Percentiles rank a stretch among this genome's conserved stretches.
Evolutionary conservation across 2,888 invertebrate genomes (phyloP).

Genomic region (Lordiphosa andalusiaca): DNA sequence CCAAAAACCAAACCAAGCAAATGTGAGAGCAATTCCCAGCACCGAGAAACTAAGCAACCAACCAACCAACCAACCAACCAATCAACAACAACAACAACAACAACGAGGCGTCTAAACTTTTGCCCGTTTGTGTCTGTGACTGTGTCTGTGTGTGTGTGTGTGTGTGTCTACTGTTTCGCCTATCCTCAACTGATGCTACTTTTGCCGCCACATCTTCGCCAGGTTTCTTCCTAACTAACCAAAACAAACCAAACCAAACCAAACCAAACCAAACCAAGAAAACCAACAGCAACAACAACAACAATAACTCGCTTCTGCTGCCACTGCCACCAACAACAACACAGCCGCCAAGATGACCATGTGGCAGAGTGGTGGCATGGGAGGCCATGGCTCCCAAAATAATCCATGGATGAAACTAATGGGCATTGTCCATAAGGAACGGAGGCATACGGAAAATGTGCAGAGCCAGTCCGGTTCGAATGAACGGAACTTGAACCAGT

Average conservation of each 20-base stretch:
- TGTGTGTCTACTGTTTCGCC: slow-evolving; percentile 4
- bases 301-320: slow-evolving; percentile 9
- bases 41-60: background rate
- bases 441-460: slow-evolving; percentile 85
- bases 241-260: background rate
- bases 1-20: slow-evolving; percentile 11
- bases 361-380: slow-evolving; percentile 90
- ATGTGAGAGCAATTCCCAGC: background rate
- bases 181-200: slow-evolving; percentile 19
- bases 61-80: background rate
- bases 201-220: slow-evolving; percentile 6
- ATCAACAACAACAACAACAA: slow-evolving; percentile 5
- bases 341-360: slow-evolving; percentile 83
- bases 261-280: background rate
- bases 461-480: slow-evolving; percentile 83
- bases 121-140: background rate
- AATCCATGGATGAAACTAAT: slow-evolving; percentile 92
- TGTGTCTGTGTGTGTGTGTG: background rate
- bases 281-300: slow-evolving; percentile 5
- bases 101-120: too few relatives aligned
- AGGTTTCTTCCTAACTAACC: slow-evolving; percentile 11
- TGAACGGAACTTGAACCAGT: slow-evolving; percentile 86
- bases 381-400: slow-evolving; percentile 89
- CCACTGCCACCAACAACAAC: slow-evolving; percentile 18
- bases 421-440: slow-evolving; percentile 90